phyloP scores from a whole-genome alignment of 1,140 invertebrate genomes.

The Panagrolaimus sp. region DNA sequence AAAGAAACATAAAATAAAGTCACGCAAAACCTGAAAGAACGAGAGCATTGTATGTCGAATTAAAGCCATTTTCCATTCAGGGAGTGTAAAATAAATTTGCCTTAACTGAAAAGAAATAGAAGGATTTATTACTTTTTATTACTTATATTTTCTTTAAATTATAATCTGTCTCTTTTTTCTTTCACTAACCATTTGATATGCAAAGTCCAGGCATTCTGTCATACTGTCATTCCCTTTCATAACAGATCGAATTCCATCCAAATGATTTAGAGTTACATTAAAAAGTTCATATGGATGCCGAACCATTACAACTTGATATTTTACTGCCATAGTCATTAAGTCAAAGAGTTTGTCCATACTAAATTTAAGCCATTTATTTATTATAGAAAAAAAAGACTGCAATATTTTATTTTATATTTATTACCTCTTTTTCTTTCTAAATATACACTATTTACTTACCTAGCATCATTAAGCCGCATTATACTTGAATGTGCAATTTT shows the following conservation, averaged over 20 bases:
- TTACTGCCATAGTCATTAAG: slow-evolving; percentile 87
- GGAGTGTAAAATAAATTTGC: slow-evolving; percentile 33
- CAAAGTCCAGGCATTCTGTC: slow-evolving; percentile 61
- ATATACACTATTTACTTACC: slow-evolving; percentile 58
- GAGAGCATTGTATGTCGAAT: slow-evolving; percentile 69
- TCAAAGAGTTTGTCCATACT: slow-evolving; percentile 71
- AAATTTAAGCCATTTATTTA: slow-evolving; percentile 11
- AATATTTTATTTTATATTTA: too few species aligned
- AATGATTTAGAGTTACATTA: slow-evolving; percentile 76
- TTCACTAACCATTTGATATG: slow-evolving; percentile 64
- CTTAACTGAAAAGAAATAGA: slow-evolving; percentile 38
- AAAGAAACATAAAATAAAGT: background rate
- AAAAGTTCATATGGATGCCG: slow-evolving; percentile 71
- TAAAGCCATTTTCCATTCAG: slow-evolving; percentile 66
- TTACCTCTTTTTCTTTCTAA: too few species aligned
- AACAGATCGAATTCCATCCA: slow-evolving; percentile 70
- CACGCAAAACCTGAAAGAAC: slow-evolving; percentile 63
- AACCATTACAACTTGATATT: slow-evolving; percentile 73
- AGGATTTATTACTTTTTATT: too few species aligned
- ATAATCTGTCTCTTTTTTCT: slow-evolving; percentile 49
- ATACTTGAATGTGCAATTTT: slow-evolving; percentile 81
- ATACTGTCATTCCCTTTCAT: slow-evolving; percentile 62
- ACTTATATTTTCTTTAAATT: slow-evolving; percentile 5
- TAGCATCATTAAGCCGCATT: slow-evolving; percentile 80
- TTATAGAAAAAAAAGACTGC: too few species aligned